These are phyloP conservation scores for Casuarius casuarius DNA, from an alignment of 2,113 vertebrate species.

Conservation along the genomic window DNA sequence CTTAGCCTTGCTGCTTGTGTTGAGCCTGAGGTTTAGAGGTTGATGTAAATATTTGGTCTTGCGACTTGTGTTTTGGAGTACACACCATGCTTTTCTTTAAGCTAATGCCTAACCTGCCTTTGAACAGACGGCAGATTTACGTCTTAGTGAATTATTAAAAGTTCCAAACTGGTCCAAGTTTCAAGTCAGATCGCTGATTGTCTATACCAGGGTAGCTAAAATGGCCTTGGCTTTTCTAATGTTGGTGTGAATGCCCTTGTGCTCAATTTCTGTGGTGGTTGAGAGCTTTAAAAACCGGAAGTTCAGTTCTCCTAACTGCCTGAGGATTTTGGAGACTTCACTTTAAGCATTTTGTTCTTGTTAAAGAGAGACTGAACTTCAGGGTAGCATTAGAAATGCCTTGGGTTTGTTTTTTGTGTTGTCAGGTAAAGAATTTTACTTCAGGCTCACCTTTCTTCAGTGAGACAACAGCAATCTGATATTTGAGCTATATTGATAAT, in stretches of 20 bases:
- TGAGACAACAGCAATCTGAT: fast-evolving
- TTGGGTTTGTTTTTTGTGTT: neutral
- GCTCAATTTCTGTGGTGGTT: neutral
- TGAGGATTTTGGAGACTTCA: neutral
- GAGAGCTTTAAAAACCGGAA: neutral
- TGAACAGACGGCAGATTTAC: neutral
- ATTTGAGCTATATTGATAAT: neutral
- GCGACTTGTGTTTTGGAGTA: neutral
- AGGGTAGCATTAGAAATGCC: neutral
- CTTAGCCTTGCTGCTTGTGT: neutral
- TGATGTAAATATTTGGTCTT: neutral
- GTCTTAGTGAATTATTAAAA: neutral
- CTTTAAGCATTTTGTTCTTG: neutral
- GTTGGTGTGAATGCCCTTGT: neutral
- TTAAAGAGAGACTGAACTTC: neutral
- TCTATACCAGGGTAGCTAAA: neutral
- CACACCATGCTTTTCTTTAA: neutral
- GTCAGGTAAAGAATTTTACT: neutral
- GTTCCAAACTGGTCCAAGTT: neutral
- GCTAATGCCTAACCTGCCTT: neutral
- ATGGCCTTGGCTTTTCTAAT: neutral
- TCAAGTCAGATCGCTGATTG: neutral
- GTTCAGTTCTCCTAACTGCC: fast-evolving
- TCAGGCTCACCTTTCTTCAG: neutral
- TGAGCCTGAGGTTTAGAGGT: neutral